These are phyloP conservation scores for Ptiloglossa arizonensis DNA, from an alignment of 1,140 invertebrate genomes.

Conservation along the genomic window DNA sequence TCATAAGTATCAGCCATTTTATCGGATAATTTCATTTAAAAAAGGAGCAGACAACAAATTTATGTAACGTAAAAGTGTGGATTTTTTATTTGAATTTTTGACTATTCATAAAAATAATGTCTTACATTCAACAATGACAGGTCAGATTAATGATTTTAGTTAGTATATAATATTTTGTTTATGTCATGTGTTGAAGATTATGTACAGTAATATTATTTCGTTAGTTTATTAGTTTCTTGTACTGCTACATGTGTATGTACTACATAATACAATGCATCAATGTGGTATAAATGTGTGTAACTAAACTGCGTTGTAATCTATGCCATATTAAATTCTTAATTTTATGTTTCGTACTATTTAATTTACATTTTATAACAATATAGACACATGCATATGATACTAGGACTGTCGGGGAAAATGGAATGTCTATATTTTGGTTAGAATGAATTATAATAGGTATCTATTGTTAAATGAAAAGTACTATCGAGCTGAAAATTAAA, in stretches of 20 bases:
- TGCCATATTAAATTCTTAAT: background rate
- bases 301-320: background rate
- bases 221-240: background rate
- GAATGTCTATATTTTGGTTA: too few species aligned
- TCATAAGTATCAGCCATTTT: conserved; percentile 50
- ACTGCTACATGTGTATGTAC: background rate
- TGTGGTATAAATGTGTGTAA: background rate
- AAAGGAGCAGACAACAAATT: conserved; percentile 24
- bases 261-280: background rate
- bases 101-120: background rate
- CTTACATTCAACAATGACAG: background rate
- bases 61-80: conserved; percentile 32
- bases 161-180: conserved; percentile 4
- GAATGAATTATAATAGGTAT: too few species aligned
- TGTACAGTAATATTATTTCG: background rate
- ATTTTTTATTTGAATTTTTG: conserved; percentile 1
- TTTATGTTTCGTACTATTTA: background rate
- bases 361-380: background rate
- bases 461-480: too few species aligned
- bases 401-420: too few species aligned
- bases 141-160: conserved; percentile 4
- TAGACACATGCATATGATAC: too few species aligned
- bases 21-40: conserved; percentile 44
- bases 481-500: too few species aligned
- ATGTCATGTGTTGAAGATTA: background rate